These are phyloP conservation scores for Euwallacea fornicatus DNA, from an alignment of 1,140 invertebrate species.

Conservation along the genomic window DNA sequence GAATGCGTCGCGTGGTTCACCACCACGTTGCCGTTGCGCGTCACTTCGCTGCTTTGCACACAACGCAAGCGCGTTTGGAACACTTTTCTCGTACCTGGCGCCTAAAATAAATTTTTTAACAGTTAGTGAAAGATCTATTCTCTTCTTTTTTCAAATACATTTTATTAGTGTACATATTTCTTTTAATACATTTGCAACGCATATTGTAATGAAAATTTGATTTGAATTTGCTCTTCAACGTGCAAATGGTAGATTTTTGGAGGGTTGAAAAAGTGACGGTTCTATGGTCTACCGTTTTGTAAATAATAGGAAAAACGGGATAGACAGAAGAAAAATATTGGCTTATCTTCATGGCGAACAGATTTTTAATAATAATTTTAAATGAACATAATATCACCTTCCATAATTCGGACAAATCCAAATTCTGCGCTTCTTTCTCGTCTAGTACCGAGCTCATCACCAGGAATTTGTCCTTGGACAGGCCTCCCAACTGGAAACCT, in stretches of 20 bases:
- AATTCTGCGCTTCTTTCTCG: constrained; percentile 52
- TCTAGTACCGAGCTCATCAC: constrained; percentile 67
- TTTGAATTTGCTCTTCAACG: too few relatives aligned
- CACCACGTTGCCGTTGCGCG: constrained; percentile 43
- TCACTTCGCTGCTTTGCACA: constrained; percentile 46
- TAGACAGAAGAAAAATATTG: too few relatives aligned
- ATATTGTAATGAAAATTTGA: too few relatives aligned
- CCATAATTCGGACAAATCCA: constrained; percentile 64
- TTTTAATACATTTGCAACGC: too few relatives aligned
- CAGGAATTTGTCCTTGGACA: constrained; percentile 69
- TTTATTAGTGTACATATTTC: background rate
- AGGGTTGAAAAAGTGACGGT: too few relatives aligned
- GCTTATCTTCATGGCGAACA: background rate
- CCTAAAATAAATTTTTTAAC: constrained; percentile 39
- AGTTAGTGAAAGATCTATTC: background rate
- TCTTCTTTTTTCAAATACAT: background rate
- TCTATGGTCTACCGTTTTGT: background rate
- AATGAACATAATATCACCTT: constrained; percentile 55
- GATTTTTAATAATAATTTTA: too few relatives aligned
- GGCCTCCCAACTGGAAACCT: constrained; percentile 58
- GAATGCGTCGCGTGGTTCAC: background rate
- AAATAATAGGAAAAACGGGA: background rate
- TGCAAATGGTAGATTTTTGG: too few relatives aligned
- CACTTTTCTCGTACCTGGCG: constrained; percentile 48
- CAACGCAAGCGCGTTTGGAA: constrained; percentile 58